Evolutionary conservation across 2,797 vertebrate genomes (phyloP), one percentile per base, ranked within the genome.

Genomic region (Syngnathus rostellatus): DNA sequence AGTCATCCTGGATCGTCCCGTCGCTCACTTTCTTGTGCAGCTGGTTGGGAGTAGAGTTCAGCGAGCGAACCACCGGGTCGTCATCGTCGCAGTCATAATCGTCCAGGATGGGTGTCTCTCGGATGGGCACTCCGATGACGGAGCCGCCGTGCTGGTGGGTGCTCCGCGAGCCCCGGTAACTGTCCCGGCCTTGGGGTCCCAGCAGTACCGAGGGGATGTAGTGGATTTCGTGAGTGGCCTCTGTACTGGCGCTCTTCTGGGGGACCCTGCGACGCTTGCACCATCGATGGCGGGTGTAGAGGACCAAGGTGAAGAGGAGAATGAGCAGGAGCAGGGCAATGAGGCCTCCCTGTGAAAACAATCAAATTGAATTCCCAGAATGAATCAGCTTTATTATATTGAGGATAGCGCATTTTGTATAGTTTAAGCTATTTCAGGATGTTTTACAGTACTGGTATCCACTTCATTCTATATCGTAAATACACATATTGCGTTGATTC

Each of bases 151-250:
- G 93, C 70, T 97, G 95, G 74, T 89, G 89, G 7, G 79, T 17
- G 57, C 89, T 83, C 5, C 95, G 89, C 0, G 94, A 89, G 54
- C 88, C 88, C 6, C 95, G 92, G 89, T 95, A 98, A 86, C 91
- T 93, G 77, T 98, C 97, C 0, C 95, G 90, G 45, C 94, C 93
- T 82, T 96, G 97, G 0, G 95, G 92, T 0, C 96, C 97, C 25
- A 99, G 92, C 74, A 99, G 91, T 53, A 97, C 94, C 0, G 97
- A 99, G 0, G 97, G 97, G 67, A 98, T 99, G 87, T 99, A 99
- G 89, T 99, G 97, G 85, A 99, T 99, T 89, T 99, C 97, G 0
- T 99, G 96, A 0, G 96, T 98, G 78, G 97, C 97, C 84, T 99
- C 97, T 0, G 97, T 97, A 83, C 97, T 99, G 45, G 97, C 97